Evolutionary conservation across 2,797 vertebrate species (phyloP).

Genomic region (Myotis pilosus): DNA sequence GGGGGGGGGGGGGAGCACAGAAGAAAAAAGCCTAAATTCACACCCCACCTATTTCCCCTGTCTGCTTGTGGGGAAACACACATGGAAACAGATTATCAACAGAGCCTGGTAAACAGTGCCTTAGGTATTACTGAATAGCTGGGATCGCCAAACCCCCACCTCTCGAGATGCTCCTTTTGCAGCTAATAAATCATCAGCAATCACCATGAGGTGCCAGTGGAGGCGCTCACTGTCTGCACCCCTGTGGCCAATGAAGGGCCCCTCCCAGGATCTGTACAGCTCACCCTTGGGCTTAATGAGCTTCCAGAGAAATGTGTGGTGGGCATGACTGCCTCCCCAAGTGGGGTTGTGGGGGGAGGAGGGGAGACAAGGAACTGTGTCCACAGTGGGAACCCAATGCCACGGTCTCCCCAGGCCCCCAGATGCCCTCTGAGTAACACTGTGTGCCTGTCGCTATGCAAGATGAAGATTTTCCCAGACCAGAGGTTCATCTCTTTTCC

Average conservation of each 20-base stretch:
- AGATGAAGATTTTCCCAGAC: slow-evolving; percentile 26
- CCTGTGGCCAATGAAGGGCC: background rate
- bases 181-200: background rate
- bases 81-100: background rate
- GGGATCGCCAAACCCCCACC: background rate
- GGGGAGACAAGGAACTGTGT: background rate
- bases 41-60: no score
- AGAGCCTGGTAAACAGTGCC: background rate
- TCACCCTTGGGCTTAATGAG: background rate
- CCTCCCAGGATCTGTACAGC: background rate
- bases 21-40: no score
- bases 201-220: accelerated
- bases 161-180: background rate
- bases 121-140: background rate
- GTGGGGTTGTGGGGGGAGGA: no score
- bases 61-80: background rate
- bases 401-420: background rate
- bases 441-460: background rate
- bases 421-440: background rate
- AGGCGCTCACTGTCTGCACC: background rate
- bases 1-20: no score
- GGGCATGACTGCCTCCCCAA: background rate
- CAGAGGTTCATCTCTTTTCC: background rate
- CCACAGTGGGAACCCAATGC: background rate
- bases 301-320: background rate